Evolutionary conservation across 2,113 vertebrate genomes (phyloP), one percentile per base, ranked within the genome.

Genomic region (Atlantisia rogersi): DNA sequence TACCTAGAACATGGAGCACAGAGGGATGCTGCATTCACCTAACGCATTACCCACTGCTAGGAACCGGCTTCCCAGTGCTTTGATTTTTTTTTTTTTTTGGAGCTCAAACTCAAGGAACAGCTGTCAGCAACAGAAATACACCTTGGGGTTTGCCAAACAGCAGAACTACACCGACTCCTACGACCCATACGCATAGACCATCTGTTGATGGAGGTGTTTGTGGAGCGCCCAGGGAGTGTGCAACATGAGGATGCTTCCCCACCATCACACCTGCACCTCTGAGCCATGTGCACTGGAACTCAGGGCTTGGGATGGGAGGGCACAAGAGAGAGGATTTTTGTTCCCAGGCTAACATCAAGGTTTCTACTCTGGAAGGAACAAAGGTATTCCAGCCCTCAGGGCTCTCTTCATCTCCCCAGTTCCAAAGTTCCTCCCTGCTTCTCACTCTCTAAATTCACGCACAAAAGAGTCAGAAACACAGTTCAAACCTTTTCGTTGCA

Each of bases 1-100:
- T 97, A 95, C 96, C 96, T 82, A 37, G 92, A 97, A 98, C 97
- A 95, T 20, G 90, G 94, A 98, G 97, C 97, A 97, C 97, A 97
- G 95, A 82, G 97, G 97, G 94, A 94, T 87, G 92, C 97, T 96
- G 94, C 44, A 15, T 89, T 94, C 97, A 73, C 40, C 94, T 92
- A 93, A 32, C 63, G 1, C 86, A 58, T 83, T 89, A 95, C 85
- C 76, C 84, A 91, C 42, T 4, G 74, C 82, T 82, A 93, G 70
- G 53, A 84, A 65, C 7, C 6, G 44, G 77, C 92, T 94, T 95
- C 74, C 87, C 86, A 60, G 60, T 1, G 7, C 76, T 52, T 37
- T 40, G 42, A 3, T 56, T 91, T 79, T 69, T 52, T 91, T 79
- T 69, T 52, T 52, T 53, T 53, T 53, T 48, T 48, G 48, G 86